phyloP scores from a whole-genome alignment of 2,888 invertebrate species.

The Meliscaeva auricollis region DNA sequence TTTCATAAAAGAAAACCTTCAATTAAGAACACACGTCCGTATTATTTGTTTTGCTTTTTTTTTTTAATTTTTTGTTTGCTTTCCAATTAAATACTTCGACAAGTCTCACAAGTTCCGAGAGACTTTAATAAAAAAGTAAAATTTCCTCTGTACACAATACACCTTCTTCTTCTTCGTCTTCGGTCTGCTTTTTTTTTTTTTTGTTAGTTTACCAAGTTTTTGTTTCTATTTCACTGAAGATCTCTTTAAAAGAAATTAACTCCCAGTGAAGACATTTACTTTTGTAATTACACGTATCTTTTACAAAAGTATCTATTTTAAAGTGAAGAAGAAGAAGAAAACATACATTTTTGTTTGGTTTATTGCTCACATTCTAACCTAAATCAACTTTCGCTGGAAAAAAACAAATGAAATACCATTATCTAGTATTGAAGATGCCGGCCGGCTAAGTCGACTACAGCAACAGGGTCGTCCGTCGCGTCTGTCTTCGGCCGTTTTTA shows the following conservation, averaged over 20 bases:
- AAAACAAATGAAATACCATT: background rate
- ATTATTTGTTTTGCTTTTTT: slow-evolving; percentile 22
- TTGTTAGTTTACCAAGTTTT: background rate
- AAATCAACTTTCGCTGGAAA: slow-evolving; percentile 72
- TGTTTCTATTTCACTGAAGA: slow-evolving; percentile 10
- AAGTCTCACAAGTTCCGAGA: background rate
- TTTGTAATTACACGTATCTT: slow-evolving; percentile 71
- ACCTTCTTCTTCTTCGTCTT: slow-evolving; percentile 15
- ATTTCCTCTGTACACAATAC: slow-evolving; percentile 25
- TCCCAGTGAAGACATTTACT: slow-evolving; percentile 64
- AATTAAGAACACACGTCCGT: slow-evolving; percentile 63
- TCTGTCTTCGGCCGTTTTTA: background rate
- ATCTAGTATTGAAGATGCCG: slow-evolving; percentile 4
- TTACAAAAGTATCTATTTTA: slow-evolving; percentile 66
- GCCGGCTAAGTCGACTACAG: slow-evolving; percentile 3
- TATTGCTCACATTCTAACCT: slow-evolving; percentile 73
- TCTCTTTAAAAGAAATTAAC: slow-evolving; percentile 48
- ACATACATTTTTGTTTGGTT: slow-evolving; percentile 35
- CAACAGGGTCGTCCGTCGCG: background rate
- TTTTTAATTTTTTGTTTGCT: slow-evolving; percentile 36
- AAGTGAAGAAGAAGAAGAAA: slow-evolving; percentile 38
- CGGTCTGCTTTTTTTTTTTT: background rate
- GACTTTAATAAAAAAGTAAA: background rate
- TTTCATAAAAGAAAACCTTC: slow-evolving; percentile 48
- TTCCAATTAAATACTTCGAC: slow-evolving; percentile 52